Evolutionary conservation across 2,113 vertebrate genomes (phyloP), one percentile per base, ranked within the genome.

Genomic region (Gymnocephalus cernua): DNA sequence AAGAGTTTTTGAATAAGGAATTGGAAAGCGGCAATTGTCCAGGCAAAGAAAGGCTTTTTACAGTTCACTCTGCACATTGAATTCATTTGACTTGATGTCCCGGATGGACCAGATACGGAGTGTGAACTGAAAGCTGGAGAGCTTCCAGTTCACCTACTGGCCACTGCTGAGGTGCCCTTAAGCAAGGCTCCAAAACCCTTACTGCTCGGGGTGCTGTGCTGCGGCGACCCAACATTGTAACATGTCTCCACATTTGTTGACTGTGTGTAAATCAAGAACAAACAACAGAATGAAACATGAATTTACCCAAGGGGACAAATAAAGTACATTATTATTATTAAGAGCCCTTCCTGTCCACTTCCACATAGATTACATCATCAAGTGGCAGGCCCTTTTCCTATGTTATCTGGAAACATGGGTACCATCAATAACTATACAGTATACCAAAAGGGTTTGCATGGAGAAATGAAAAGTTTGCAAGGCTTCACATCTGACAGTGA

Each of bases 1-100:
- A 59, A 25, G 56, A 53, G 18, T n/a, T 58, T 51, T 68, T 77
- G 47, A 50, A 64, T 61, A 57, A 74, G 1, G n/a, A 61, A 68
- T 48, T 67, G 51, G n/a, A 47, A 54, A 68, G 14, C 50, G 69
- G 29, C 51, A 72, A 32, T 71, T 56, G 23, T 29, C 51, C 48
- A 65, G 27, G 53, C 1, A 4, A 44, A 32, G 45, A 14, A 8
- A 11, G 14, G 4, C 16, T 44, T 51, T 10, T 45, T 56, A 19
- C 9, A 73, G 32, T 63, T 56, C 10, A 53, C 29, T 78, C 25
- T 32, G 15, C 23, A 57, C 29, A 51, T 5, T 51, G 32, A 69
- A 66, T 44, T 25, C 4, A 67, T 74, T 51, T 65, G 4, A 19
- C 25, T 53, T 51, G n/a, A 53, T 27, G 35, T 38, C 8, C 35